Conservation (phyloP, 2,888 invertebrate species). For the Copidosoma aretas region DNA sequence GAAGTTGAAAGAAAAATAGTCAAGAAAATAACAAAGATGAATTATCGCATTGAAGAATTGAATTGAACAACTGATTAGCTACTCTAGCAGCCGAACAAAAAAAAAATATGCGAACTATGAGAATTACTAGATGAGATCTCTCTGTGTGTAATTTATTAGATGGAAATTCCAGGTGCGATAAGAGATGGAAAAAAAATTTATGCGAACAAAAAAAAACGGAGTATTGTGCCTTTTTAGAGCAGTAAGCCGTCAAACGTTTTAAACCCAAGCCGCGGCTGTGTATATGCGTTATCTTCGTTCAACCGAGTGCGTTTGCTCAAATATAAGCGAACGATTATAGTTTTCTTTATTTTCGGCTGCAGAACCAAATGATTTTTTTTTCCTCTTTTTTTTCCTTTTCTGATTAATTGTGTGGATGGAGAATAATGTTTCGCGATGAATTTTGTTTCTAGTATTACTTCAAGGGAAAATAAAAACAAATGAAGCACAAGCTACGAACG, state of each 20-base stretch:
- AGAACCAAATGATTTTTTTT: not conserved
- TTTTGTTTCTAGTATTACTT: slow-evolving; percentile 40
- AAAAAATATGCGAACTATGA: no score
- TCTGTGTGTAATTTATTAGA: no score
- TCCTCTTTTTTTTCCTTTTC: slow-evolving; percentile 8
- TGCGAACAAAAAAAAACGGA: no score
- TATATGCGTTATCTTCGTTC: slow-evolving; percentile 19
- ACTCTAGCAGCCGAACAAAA: no score
- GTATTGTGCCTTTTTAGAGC: slow-evolving; percentile 61
- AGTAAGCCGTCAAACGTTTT: slow-evolving; percentile 49
- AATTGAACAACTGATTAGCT: no score
- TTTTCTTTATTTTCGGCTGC: not conserved
- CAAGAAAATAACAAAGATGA: no score
- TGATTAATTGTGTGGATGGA: not conserved
- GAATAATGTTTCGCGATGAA: slow-evolving; percentile 19
- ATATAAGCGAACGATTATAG: not conserved
- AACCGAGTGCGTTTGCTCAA: slow-evolving; percentile 36
- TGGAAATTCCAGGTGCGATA: no score
- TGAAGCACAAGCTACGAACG: slow-evolving; percentile 22
- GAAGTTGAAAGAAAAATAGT: no score
- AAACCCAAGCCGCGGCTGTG: slow-evolving; percentile 53
- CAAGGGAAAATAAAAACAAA: slow-evolving; percentile 7
- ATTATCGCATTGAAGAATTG: no score
- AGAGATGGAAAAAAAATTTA: no score
- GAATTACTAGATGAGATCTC: no score